phyloP scores from a whole-genome alignment of 2,113 vertebrate species.

The Agapornis roseicollis region DNA sequence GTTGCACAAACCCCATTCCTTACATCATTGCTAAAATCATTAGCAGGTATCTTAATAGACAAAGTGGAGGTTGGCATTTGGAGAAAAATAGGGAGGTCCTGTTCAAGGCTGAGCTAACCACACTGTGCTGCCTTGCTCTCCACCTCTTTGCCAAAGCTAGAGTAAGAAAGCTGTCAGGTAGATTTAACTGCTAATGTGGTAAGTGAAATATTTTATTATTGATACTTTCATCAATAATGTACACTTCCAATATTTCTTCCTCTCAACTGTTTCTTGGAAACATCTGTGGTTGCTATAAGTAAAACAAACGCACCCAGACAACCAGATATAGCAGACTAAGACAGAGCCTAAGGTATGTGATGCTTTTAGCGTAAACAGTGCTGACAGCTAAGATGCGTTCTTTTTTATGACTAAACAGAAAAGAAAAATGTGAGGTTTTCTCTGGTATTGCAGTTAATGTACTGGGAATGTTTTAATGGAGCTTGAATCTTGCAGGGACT shows the following conservation, averaged over 20 bases:
- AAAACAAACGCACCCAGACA: background rate
- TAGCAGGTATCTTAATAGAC: background rate
- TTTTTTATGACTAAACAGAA: background rate
- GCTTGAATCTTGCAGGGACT: background rate
- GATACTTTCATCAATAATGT: background rate
- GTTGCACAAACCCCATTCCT: background rate
- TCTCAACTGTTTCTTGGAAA: background rate
- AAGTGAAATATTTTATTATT: background rate
- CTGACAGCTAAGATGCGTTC: background rate
- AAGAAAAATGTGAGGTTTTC: background rate
- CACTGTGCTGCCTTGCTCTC: background rate
- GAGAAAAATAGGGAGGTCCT: background rate
- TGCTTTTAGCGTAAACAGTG: background rate
- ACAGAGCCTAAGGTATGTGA: background rate
- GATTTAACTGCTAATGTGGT: background rate
- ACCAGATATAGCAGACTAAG: background rate
- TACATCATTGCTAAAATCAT: background rate
- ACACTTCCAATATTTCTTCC: background rate
- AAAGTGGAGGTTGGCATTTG: background rate
- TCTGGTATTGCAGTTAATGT: background rate
- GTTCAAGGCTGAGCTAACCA: fast-evolving
- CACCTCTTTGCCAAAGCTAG: background rate
- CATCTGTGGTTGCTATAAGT: background rate
- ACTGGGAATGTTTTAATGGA: background rate
- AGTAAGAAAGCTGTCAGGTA: background rate